Evolutionary conservation across 2,888 invertebrate genomes (phyloP), one percentile per base, ranked within the genome.

Genomic region (Rhabditophanes sp.): DNA sequence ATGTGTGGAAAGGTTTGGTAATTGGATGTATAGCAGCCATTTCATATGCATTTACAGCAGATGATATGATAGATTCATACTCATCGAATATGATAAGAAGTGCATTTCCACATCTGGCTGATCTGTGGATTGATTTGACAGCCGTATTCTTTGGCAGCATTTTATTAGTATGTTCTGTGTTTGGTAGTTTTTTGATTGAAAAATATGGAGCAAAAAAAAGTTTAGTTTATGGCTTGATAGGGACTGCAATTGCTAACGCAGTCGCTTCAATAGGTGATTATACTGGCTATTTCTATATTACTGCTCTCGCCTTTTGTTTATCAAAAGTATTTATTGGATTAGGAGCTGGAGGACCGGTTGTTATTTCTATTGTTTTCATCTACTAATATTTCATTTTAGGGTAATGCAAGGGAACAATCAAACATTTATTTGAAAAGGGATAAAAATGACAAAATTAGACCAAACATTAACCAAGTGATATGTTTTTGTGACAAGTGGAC

Each of bases 311-410:
- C 11, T 50, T 49, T 25, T 35, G 32, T 9, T 16, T 46, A n/a
- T 43, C 46, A 11, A 48, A 47, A 23, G 16, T 30, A 9, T 44
- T 48, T 25, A 48, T 49, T 25, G 47, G 58, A 18, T 36, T 59
- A n/a, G 58, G 58, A 6, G 56, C 58, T 18, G 61, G 61, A 3
- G 61, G n/a, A n/a, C n/a, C n/a, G n/a, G n/a, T n/a, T n/a, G n/a
- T n/a, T n/a, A n/a, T n/a, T n/a, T n/a, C n/a, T n/a, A n/a, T n/a
- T n/a, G n/a, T n/a, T n/a, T n/a, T n/a, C n/a, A n/a, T n/a, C n/a
- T n/a, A n/a, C n/a, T n/a, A n/a, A n/a, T n/a, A n/a, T n/a, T n/a
- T n/a, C n/a, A n/a, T n/a, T n/a, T n/a, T n/a, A n/a, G n/a, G n/a
- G n/a, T n/a, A n/a, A n/a, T n/a, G n/a, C n/a, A n/a, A n/a, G n/a